Percentiles rank a stretch among this genome's conserved stretches.
These are phyloP conservation scores for Naso thynnoides DNA, from an alignment of 2,797 vertebrate genomes.

Conservation along the genomic window DNA sequence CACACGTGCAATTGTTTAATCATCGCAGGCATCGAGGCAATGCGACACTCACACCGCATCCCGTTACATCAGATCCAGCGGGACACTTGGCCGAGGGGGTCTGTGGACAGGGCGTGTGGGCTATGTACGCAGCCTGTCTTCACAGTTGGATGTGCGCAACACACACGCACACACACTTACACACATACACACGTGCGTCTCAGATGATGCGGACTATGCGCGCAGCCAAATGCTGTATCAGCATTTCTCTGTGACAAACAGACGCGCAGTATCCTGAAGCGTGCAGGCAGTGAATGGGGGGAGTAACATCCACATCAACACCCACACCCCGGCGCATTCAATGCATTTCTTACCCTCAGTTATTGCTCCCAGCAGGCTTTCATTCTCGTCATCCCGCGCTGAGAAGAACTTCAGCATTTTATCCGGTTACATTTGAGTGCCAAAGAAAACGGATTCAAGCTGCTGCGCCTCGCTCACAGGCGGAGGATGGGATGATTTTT, in stretches of 20 bases:
- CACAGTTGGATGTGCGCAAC: constrained; percentile 33
- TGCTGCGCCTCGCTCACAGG: constrained; percentile 53
- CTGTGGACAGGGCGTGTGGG: background rate
- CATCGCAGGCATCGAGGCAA: constrained; percentile 66
- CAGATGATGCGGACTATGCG: constrained; percentile 55
- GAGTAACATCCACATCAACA: constrained; percentile 5
- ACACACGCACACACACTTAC: constrained; percentile 5
- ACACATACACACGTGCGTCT: constrained; percentile 13
- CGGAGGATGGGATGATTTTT: constrained; percentile 58
- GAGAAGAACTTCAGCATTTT: constrained; percentile 85
- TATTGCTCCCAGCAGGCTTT: constrained; percentile 79
- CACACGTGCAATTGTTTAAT: constrained; percentile 70
- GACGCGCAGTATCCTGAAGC: constrained; percentile 30
- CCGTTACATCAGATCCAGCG: constrained; percentile 41
- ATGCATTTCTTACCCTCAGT: constrained; percentile 74
- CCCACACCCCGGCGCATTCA: constrained; percentile 3
- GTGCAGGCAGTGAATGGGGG: constrained; percentile 4
- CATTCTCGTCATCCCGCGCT: constrained; percentile 81
- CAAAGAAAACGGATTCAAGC: constrained; percentile 39
- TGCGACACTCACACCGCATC: constrained; percentile 75
- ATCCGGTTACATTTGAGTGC: constrained; percentile 58
- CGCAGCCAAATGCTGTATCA: constrained; percentile 71
- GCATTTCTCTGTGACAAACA: constrained; percentile 56
- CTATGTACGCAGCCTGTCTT: constrained; percentile 4
- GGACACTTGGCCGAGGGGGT: constrained; percentile 9